A percentile compares a stretch with the other conserved stretches of the same genome.
Evolutionary conservation across 2,888 invertebrate genomes (phyloP).

Genomic region (Hyalella azteca): DNA sequence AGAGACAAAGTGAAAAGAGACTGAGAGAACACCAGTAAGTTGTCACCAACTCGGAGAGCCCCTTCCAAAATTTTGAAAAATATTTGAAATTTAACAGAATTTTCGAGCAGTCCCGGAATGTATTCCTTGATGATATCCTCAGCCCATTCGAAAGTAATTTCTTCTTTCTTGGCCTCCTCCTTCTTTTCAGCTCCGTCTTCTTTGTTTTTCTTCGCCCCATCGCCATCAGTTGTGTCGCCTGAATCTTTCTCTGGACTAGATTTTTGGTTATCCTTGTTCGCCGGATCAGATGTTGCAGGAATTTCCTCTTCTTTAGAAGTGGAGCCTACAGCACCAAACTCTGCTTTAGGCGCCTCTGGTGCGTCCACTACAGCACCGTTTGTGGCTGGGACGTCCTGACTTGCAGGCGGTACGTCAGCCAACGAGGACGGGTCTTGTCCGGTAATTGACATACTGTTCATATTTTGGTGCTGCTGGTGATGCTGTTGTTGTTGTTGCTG

Average conservation of each 20-base stretch:
- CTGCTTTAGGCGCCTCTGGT: constrained; percentile 19
- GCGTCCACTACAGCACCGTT: background rate
- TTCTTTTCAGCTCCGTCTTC: constrained; percentile 52
- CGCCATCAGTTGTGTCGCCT: constrained; percentile 17
- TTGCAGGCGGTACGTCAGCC: background rate
- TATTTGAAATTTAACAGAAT: constrained; percentile 93
- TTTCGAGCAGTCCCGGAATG: constrained; percentile 84
- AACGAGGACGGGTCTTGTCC: background rate
- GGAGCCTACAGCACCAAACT: background rate
- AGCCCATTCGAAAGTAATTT: constrained; percentile 79
- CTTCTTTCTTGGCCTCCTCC: constrained; percentile 67
- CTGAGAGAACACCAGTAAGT: constrained; percentile 93
- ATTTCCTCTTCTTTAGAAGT: constrained; percentile 19
- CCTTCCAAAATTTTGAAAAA: constrained; percentile 90
- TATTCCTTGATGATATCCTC: constrained; percentile 69
- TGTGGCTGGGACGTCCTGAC: background rate
- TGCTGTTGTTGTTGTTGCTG: constrained; percentile 13
- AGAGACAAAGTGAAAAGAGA: constrained; percentile 93
- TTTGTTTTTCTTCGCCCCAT: constrained; percentile 39
- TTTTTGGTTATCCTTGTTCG: constrained; percentile 69
- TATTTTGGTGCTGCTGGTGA: constrained; percentile 13
- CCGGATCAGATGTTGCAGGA: constrained; percentile 65
- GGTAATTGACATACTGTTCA: background rate
- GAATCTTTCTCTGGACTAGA: background rate
- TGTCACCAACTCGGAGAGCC: constrained; percentile 84